These are phyloP conservation scores for Tortrix viridana DNA, from an alignment of 2,888 invertebrate genomes.

Conservation along the genomic window DNA sequence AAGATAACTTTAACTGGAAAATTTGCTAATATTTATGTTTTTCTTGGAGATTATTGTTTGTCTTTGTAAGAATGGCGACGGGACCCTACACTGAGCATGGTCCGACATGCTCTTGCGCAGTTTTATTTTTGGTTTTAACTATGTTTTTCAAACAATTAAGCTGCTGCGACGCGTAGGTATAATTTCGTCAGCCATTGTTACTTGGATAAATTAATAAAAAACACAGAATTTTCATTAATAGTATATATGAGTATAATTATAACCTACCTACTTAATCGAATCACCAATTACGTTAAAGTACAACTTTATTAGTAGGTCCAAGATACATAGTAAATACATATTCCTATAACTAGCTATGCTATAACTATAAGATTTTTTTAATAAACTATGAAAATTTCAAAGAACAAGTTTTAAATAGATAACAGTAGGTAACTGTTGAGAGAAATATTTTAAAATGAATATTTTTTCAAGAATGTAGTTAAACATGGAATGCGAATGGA, in stretches of 20 bases:
- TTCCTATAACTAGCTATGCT: constrained; percentile 30
- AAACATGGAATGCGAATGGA: constrained; percentile 19
- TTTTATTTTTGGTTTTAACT: too few relatives aligned
- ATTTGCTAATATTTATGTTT: too few relatives aligned
- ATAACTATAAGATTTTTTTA: constrained; percentile 31
- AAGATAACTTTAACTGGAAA: too few relatives aligned
- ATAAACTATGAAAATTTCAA: constrained; percentile 37
- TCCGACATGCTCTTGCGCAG: too few relatives aligned
- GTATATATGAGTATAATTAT: constrained; percentile 26
- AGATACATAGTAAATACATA: constrained; percentile 23
- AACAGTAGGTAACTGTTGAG: constrained; percentile 33
- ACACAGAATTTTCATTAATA: constrained; percentile 16
- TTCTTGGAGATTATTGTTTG: too few relatives aligned
- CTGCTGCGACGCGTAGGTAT: too few relatives aligned
- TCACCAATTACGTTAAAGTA: constrained; percentile 26
- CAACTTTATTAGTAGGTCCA: constrained; percentile 19
- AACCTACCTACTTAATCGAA: constrained; percentile 35
- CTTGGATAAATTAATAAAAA: neutral
- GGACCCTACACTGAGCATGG: too few relatives aligned
- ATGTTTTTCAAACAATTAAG: too few relatives aligned
- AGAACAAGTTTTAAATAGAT: constrained; percentile 34
- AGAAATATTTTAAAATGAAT: constrained; percentile 28
- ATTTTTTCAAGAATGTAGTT: constrained; percentile 26
- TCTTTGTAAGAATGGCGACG: too few relatives aligned
- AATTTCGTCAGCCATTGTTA: neutral